These are phyloP conservation scores for Stichopus chloronotus DNA, from an alignment of 35 echinoderm and acorn worm species.

Conservation along the genomic window DNA sequence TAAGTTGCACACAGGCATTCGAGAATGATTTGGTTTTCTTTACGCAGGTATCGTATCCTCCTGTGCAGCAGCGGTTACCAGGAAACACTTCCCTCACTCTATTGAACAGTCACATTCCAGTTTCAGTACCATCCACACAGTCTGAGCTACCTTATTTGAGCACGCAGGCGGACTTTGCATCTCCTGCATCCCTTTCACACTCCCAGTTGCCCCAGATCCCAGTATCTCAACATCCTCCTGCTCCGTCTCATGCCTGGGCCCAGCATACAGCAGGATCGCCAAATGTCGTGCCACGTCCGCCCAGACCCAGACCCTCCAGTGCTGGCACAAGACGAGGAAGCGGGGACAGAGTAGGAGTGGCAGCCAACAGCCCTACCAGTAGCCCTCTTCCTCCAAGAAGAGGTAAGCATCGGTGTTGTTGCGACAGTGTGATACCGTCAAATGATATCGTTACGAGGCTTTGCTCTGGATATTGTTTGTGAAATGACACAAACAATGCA, in stretches of 20 bases:
- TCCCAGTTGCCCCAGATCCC: conserved; percentile 64
- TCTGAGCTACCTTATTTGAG: conserved; percentile 67
- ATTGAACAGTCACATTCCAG: conserved; percentile 68
- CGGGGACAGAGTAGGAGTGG: conserved; percentile 53
- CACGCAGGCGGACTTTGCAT: conserved; percentile 32
- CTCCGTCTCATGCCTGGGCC: conserved; percentile 53
- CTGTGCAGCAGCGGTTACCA: conserved; percentile 77
- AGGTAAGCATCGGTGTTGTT: conserved; percentile 52
- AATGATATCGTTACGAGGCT: not conserved
- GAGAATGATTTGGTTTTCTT: not conserved
- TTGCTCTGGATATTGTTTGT: not conserved
- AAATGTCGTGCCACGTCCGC: conserved; percentile 84
- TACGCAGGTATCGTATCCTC: conserved; percentile 82
- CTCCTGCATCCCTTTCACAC: conserved; percentile 15
- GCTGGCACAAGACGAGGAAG: conserved; percentile 83
- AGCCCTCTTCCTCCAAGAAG: conserved; percentile 89
- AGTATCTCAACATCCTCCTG: conserved; percentile 1
- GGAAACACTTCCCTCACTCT: conserved; percentile 63
- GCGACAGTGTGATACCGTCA: too few species aligned
- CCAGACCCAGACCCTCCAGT: conserved; percentile 89
- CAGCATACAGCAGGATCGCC: conserved; percentile 13
- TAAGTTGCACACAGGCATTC: too few species aligned
- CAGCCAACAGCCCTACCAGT: conserved; percentile 72
- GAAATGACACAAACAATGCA: too few species aligned
- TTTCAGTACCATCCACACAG: conserved; percentile 48